Base-by-base conservation (phyloP, 2,113 vertebrate species). In the Myrmecobius fasciatus region DNA sequence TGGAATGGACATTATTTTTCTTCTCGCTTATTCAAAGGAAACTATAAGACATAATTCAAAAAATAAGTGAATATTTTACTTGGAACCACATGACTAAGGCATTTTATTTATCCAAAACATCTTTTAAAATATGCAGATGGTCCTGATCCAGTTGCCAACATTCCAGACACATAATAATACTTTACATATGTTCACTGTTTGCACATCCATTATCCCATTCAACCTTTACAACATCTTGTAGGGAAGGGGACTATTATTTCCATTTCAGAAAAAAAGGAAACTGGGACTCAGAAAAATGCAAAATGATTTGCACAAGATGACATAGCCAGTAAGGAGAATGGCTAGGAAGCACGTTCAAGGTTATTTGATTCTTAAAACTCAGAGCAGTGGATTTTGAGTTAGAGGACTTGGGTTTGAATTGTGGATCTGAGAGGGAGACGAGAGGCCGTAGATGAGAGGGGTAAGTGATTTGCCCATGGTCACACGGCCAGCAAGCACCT, bases 201-300 rank as follows among this genome's bases (percentile, higher is more conserved):
- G 67, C n/a, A 83, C n/a, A 83, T 83, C n/a, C n/a, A 83, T 83
- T 83, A 83, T 43, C n/a, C n/a, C n/a, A 51, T 92, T 95, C 43
- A 52, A 54, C 52, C 89, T 96, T 67, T 53, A 89, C 26, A 49
- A 25, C 51, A 51, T 5, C 8, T 88, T 91, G 90, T 90, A 25
- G 43, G 12, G 8, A 52, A 22, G 51, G 48, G 49, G 53, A 36
- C 51, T 46, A 26, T 56, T 91, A n/a, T 43, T 48, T 14, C 83
- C 47, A 89, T n/a, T 17, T 11, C 94, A 95, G 28, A 36, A 89
- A 75, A 26, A 52, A 92, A 51, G 95, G 25, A 53, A 89, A 92
- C 53, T 91, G 51, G 75, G 94, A 24, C 51, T 88, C 95, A 46
- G 8, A 48, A 91, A 48, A 95, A 52, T 7, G 90, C 90, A 89